Evolutionary conservation across 1,140 invertebrate genomes (phyloP), one percentile per base, ranked within the genome.

Genomic region (Scaptomyza pallida): DNA sequence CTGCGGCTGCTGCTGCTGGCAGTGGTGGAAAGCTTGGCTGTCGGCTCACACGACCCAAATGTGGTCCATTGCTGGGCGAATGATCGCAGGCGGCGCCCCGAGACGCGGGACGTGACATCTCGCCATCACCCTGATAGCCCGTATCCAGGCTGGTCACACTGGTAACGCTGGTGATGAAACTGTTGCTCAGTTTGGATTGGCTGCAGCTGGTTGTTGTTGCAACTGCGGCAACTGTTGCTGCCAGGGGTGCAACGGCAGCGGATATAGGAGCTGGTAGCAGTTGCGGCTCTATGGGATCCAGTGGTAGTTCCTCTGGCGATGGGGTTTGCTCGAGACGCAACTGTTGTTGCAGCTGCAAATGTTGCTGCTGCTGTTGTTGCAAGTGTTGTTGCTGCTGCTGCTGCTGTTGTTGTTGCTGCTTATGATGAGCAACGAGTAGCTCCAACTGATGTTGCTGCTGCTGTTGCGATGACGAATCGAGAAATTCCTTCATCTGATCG

Each of bases 111-210:
- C 95, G 92, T 6, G 95, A 96, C 93, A 95, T 96, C 91, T 97
- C 96, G 0, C 96, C 96, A 92, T 96, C 96, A 9, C 96, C 96
- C 92, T 97, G 96, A 91, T 97, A 97, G 10, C 96, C 96, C 3
- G 94, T 95, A 83, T 97, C 96, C 70, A 97, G 92, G 82, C 96
- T 97, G 3, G 96, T 96, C 23, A 97, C 96, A 79, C 96, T 96
- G 1, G 96, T 97, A 1, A 97, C 95, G 72, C 96, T 96, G 0
- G 95, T 96, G 2, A 97, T 94, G 80, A 96, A 96, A 89, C 95
- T 96, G 10, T 91, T 90, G 12, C 93, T 93, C 33, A 93, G 93
- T 89, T 94, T 93, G 30, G 93, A 92, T 30, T 92, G 26, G 1
- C 1, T 9, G 1, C 1, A 30, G 1, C 6, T 93, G 0, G 17